These are phyloP conservation scores for Latrodectus elegans DNA, from an alignment of 2,888 invertebrate genomes.

Conservation along the genomic window DNA sequence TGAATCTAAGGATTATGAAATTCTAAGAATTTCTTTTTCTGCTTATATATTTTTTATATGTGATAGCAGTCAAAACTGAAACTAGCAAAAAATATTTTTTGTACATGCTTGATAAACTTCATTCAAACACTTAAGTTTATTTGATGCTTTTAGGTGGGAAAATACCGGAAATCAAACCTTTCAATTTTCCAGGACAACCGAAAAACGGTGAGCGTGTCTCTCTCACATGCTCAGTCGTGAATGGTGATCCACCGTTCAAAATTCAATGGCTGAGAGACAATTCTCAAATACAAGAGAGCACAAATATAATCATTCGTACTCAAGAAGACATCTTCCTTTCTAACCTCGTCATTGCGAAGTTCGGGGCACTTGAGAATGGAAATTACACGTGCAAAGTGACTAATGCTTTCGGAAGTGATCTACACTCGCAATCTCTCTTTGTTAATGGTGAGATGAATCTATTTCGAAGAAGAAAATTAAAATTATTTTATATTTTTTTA, in stretches of 20 bases:
- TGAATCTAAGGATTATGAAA: no score
- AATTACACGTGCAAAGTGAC: slow-evolving; percentile 52
- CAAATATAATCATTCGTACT: neutral
- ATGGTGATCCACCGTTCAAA: slow-evolving; percentile 35
- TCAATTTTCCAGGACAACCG: slow-evolving; percentile 24
- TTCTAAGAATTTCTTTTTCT: no score
- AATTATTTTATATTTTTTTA: no score
- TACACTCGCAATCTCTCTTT: slow-evolving; percentile 15
- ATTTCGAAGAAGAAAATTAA: no score
- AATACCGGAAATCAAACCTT: slow-evolving; percentile 28
- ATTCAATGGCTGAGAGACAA: slow-evolving; percentile 35
- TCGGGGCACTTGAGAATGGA: slow-evolving; percentile 32
- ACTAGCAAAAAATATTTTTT: no score
- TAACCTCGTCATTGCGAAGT: slow-evolving; percentile 14
- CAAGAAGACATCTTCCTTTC: neutral
- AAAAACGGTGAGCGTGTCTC: slow-evolving; percentile 13
- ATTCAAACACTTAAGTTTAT: no score
- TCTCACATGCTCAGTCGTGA: slow-evolving; percentile 11
- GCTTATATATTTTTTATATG: no score
- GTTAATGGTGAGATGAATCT: slow-evolving; percentile 9
- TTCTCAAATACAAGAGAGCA: neutral
- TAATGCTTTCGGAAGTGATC: slow-evolving; percentile 36
- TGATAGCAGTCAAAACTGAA: no score
- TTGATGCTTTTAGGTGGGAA: no score
- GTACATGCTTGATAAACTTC: no score